Evolutionary conservation across 2,113 vertebrate species (phyloP).

Genomic region (Nannospalax galili): DNA sequence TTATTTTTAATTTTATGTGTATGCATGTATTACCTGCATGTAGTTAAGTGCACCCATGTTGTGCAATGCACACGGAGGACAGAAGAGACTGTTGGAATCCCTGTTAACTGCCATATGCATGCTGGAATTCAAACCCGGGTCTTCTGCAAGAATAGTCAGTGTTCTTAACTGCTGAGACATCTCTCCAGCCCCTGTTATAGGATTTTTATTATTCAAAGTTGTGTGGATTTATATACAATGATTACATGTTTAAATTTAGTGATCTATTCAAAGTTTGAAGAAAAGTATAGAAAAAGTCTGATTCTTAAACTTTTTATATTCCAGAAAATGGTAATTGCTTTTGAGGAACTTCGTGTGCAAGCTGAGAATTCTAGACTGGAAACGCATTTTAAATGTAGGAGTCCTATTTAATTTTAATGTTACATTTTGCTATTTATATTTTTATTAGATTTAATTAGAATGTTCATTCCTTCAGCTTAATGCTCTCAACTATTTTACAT

Average conservation of each 20-base stretch:
- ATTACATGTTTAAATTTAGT: slow-evolving; percentile 24
- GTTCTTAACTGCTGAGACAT: too few species aligned
- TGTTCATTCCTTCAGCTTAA: slow-evolving; percentile 29
- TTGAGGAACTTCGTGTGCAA: slow-evolving; percentile 91
- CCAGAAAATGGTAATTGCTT: slow-evolving; percentile 91
- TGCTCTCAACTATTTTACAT: slow-evolving; percentile 31
- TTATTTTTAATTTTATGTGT: too few species aligned
- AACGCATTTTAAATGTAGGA: slow-evolving; percentile 87
- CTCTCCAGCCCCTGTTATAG: too few species aligned
- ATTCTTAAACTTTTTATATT: slow-evolving; percentile 76
- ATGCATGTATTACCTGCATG: too few species aligned
- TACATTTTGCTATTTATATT: slow-evolving; percentile 35
- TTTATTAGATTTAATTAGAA: slow-evolving; percentile 45
- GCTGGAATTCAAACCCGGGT: too few species aligned
- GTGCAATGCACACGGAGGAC: too few species aligned
- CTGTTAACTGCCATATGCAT: too few species aligned
- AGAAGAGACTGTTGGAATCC: too few species aligned
- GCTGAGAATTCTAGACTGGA: slow-evolving; percentile 90
- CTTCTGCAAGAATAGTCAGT: too few species aligned
- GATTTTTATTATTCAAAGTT: slow-evolving; percentile 38
- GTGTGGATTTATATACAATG: background rate
- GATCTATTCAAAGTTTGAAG: slow-evolving; percentile 48
- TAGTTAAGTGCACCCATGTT: too few species aligned
- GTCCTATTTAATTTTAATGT: slow-evolving; percentile 64
- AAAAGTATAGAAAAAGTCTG: slow-evolving; percentile 51